Evolutionary conservation across 2,888 invertebrate species (phyloP).

Genomic region (Siphonodentalium dalli): DNA sequence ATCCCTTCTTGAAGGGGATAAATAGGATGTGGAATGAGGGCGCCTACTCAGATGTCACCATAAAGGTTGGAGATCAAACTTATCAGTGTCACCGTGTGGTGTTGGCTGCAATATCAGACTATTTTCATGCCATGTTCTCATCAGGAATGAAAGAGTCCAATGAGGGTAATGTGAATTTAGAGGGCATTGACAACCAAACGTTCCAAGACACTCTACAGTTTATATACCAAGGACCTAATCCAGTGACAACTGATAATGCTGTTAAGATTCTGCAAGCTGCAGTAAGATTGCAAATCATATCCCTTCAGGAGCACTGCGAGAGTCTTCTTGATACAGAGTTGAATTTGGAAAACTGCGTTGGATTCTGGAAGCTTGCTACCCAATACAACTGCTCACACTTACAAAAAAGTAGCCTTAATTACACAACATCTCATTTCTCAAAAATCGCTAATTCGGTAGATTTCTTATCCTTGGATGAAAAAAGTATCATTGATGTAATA

Average conservation of each 20-base stretch:
- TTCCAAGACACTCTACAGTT: constrained; percentile 34
- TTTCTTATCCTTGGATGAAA: constrained; percentile 34
- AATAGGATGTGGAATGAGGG: constrained; percentile 32
- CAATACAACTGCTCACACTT: constrained; percentile 30
- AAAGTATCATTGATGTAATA: constrained; percentile 36
- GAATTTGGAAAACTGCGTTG: constrained; percentile 36
- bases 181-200: constrained; percentile 29
- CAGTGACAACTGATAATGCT: constrained; percentile 34
- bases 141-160: constrained; percentile 39
- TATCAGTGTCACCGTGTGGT: constrained; percentile 39
- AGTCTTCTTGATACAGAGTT: constrained; percentile 33
- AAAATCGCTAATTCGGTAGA: constrained; percentile 32
- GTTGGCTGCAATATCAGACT: constrained; percentile 36
- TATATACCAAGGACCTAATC: constrained; percentile 34
- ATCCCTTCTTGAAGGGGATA: constrained; percentile 30
- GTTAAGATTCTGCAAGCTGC: constrained; percentile 35
- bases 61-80: constrained; percentile 36
- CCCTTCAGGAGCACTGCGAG: constrained; percentile 34
- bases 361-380: constrained; percentile 35
- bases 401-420: constrained; percentile 31
- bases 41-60: constrained; percentile 34
- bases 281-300: constrained; percentile 33
- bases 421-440: constrained; percentile 34
- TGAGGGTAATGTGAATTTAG: constrained; percentile 32
- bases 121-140: constrained; percentile 43